Evolutionary conservation across 2,113 vertebrate genomes (phyloP).

Genomic region (Thoracochromis brauschi): DNA sequence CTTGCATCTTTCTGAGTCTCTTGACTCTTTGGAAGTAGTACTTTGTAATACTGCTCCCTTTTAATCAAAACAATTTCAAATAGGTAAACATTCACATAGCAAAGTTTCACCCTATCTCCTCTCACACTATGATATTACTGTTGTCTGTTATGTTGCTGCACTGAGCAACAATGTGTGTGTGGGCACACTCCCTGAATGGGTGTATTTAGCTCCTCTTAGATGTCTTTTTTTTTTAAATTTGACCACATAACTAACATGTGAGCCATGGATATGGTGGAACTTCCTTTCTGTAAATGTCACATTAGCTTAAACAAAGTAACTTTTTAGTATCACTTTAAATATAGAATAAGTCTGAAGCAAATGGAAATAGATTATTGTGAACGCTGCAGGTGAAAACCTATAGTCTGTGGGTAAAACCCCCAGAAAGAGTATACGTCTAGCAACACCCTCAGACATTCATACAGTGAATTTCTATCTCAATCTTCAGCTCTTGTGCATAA

Average conservation of each 20-base stretch:
- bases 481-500: background rate
- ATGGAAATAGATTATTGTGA: background rate
- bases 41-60: background rate
- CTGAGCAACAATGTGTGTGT: background rate
- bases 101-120: background rate
- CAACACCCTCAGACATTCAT: background rate
- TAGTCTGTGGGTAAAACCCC: background rate
- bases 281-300: background rate
- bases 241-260: background rate
- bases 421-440: background rate
- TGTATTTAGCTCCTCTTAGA: background rate
- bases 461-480: background rate
- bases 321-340: background rate
- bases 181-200: background rate
- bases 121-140: background rate
- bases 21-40: background rate
- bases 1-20: background rate
- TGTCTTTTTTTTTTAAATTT: background rate
- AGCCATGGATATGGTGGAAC: background rate
- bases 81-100: background rate
- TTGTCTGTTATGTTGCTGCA: background rate
- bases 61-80: background rate
- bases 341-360: rapidly evolving
- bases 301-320: background rate
- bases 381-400: background rate